phyloP scores from a whole-genome alignment of 2,113 vertebrate genomes.

The Narcine bancroftii region DNA sequence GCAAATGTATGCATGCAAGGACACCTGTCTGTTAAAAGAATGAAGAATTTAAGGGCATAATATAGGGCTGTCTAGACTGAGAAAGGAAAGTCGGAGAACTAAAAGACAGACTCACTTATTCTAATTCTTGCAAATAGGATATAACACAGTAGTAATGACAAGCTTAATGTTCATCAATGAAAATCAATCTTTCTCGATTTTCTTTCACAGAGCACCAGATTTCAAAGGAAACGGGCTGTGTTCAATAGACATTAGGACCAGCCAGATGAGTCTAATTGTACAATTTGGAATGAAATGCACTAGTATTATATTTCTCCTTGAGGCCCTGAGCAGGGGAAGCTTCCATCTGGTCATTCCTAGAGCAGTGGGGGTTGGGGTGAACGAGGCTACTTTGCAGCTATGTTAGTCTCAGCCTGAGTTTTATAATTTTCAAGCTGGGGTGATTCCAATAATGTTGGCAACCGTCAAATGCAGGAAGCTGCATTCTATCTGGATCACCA shows the following conservation, averaged over 20 bases:
- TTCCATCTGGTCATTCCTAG: background rate
- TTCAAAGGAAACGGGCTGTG: background rate
- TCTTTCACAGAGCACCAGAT: background rate
- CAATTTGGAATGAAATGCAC: background rate
- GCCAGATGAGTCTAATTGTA: background rate
- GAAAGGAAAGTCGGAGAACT: background rate
- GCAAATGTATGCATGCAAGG: no score
- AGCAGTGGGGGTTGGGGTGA: background rate
- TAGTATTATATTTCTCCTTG: background rate
- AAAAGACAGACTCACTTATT: background rate
- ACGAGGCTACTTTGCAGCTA: background rate
- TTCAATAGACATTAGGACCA: background rate
- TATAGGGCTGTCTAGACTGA: background rate
- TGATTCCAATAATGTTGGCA: constrained; percentile 3
- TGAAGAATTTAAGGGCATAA: background rate
- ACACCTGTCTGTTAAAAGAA: background rate
- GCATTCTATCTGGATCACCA: background rate
- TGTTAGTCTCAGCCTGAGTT: background rate
- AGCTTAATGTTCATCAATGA: background rate
- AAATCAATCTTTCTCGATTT: constrained; percentile 4
- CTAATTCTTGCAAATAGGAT: background rate
- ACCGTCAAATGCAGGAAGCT: background rate
- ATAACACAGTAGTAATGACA: background rate
- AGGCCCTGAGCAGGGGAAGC: background rate
- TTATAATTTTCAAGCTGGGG: background rate